phyloP scores from a whole-genome alignment of 1,140 invertebrate genomes.

The Ridgeia piscesae region DNA sequence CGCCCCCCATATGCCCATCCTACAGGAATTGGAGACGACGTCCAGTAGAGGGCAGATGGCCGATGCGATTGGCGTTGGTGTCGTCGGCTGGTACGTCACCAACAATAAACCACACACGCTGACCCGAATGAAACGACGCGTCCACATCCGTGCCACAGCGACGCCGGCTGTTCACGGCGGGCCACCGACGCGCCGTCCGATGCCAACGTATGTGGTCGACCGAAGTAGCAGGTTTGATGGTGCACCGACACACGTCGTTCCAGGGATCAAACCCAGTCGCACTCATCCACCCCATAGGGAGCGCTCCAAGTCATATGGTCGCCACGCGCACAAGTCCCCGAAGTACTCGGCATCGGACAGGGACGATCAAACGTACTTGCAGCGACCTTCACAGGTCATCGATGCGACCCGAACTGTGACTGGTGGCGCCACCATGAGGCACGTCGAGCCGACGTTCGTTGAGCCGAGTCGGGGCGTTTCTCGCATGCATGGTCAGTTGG shows the following conservation, averaged over 20 bases:
- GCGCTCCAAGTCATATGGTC: background rate
- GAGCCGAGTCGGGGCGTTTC: conserved; percentile 2
- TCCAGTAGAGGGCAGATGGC: conserved; percentile 16
- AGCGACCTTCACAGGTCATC: background rate
- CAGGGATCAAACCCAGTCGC: conserved; percentile 8
- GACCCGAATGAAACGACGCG: conserved; percentile 13
- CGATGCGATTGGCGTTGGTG: conserved; percentile 2
- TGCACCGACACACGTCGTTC: background rate
- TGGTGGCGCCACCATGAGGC: conserved; percentile 8
- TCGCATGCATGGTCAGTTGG: background rate
- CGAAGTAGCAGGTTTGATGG: background rate
- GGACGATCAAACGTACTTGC: background rate
- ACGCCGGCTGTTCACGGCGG: background rate
- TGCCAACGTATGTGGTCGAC: background rate
- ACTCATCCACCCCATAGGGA: background rate
- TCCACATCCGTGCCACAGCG: conserved; percentile 7
- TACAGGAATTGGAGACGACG: background rate
- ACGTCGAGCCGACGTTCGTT: background rate
- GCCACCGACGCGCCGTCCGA: conserved; percentile 10
- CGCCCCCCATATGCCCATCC: conserved; percentile 24
- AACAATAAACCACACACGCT: conserved; percentile 15
- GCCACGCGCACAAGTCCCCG: background rate
- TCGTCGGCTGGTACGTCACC: conserved; percentile 28
- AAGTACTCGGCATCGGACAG: background rate
- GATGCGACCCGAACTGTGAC: conserved; percentile 1